Percentiles rank a stretch among this genome's conserved stretches.
Evolutionary conservation across 2,113 vertebrate genomes (phyloP).

Genomic region (Antigone vipio): DNA sequence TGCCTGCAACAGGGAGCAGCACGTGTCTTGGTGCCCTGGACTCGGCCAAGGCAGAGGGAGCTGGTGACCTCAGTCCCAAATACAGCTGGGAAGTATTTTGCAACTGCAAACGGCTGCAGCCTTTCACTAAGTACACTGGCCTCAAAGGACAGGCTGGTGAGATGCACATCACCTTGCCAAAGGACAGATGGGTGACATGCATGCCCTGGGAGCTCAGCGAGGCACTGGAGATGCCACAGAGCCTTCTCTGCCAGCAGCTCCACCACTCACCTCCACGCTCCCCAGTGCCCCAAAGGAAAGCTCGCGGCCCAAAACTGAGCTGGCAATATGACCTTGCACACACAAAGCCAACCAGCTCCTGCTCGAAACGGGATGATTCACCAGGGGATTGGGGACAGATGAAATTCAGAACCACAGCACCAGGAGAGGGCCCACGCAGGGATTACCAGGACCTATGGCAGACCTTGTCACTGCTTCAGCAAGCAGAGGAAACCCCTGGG

Average conservation of each 20-base stretch:
- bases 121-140: background rate
- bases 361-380: accelerated
- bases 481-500: background rate
- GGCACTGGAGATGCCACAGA: accelerated
- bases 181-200: background rate
- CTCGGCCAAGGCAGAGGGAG: background rate
- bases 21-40: background rate
- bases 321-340: accelerated
- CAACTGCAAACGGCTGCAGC: background rate
- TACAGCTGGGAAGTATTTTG: background rate
- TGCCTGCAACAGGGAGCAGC: background rate
- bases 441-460: background rate
- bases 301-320: background rate
- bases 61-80: background rate
- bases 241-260: background rate
- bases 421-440: background rate
- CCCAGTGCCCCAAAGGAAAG: background rate
- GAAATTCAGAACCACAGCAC: background rate
- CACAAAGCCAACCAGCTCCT: background rate
- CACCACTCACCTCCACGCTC: accelerated
- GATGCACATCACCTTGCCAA: background rate
- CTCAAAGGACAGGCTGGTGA: background rate
- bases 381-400: accelerated
- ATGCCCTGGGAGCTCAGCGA: background rate
- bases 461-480: background rate